Conservation (phyloP, 2,797 vertebrate species). For the Cottoperca gobio region DNA sequence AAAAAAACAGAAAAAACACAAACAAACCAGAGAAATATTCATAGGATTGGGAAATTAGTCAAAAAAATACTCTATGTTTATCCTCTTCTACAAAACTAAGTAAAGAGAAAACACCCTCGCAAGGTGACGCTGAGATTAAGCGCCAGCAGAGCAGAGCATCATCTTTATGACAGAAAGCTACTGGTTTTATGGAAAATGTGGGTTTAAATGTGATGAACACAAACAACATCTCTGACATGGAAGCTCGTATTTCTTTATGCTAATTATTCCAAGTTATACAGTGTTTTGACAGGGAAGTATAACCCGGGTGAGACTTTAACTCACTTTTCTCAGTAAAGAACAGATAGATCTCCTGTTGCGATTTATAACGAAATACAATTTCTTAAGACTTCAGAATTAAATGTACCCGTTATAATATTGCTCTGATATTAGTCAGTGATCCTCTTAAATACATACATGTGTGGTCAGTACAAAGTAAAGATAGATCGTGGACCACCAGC, state of each 20-base stretch:
- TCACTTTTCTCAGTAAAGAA: neutral
- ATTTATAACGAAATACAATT: neutral
- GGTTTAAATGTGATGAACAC: too few relatives aligned
- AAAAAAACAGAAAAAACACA: neutral
- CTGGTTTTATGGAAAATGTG: neutral
- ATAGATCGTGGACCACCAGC: neutral
- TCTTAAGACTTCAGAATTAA: neutral
- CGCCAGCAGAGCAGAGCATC: neutral
- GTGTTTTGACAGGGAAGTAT: conserved; percentile 1
- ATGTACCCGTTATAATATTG: neutral
- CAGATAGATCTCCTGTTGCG: neutral
- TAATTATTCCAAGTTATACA: neutral
- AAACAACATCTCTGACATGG: neutral
- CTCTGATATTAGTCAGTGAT: neutral
- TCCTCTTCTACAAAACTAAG: neutral
- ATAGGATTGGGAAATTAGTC: neutral
- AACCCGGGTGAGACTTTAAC: neutral
- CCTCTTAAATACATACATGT: neutral
- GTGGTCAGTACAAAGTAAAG: neutral
- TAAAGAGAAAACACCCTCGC: neutral
- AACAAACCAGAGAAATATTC: neutral
- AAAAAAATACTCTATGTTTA: neutral
- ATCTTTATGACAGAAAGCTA: neutral
- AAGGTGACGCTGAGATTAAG: neutral
- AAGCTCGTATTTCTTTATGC: neutral